Evolutionary conservation across 2,113 vertebrate genomes (phyloP), one percentile per base, ranked within the genome.

Genomic region (Clarias macrocephalus): DNA sequence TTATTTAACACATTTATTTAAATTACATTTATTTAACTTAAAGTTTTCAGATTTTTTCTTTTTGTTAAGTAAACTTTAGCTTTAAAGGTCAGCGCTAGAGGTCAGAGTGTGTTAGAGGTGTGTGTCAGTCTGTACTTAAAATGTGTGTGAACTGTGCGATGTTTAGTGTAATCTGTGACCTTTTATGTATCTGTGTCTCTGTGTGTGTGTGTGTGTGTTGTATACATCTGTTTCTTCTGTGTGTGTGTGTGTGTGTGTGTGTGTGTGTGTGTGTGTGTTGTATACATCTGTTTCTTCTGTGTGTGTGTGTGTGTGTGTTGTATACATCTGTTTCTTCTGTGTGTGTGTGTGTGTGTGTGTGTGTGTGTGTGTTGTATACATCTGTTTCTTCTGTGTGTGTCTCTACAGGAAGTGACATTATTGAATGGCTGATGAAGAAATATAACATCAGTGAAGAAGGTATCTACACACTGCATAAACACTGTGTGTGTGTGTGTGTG

Each of bases 401-500:
- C 86, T 66, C 56, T 88, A 10, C 90, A 98, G 97, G 97, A 48
- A 92, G 88, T 3, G 97, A 97, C 89, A 83, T 98, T 1, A 93
- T 96, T 85, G 93, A 96, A 82, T 97, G 97, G 97, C 91, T 98
- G 89, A 94, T 94, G 68, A 96, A 96, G 89, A 96, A 98, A 88
- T 95, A 95, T 9, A 90, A 91, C 88, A 93, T 98, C 89, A 90
- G 92, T 0, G 96, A 97, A 87, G 96, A 97, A 92, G 98, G 98
- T 98, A 80, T 33, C 28, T 59, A 59, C 10, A 23, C 70, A n/a
- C n/a, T n/a, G n/a, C n/a, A n/a, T n/a, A 16, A 37, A 48, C 42
- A 25, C 54, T 76, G 59, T 77, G 12, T 83, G 77, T 63, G 83
- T 73, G 77, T 77, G 56, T 79, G 56, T 15, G 59, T 77, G 28